Percentiles rank a stretch among this genome's conserved stretches.
Evolutionary conservation across 2,113 vertebrate species (phyloP).

Genomic region (Alouatta palliata): DNA sequence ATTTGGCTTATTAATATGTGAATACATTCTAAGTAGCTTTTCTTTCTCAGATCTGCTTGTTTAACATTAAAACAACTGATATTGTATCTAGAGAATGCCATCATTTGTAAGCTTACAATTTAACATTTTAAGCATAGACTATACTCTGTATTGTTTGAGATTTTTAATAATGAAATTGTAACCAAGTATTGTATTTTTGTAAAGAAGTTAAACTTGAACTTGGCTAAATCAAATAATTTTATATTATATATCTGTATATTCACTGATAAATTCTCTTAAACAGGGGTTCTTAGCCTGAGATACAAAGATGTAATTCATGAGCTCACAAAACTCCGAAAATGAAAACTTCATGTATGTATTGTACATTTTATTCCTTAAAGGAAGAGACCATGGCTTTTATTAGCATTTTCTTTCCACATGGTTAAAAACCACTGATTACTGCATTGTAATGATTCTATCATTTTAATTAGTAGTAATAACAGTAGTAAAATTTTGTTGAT

Average conservation of each 20-base stretch:
- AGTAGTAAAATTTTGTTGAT: background rate
- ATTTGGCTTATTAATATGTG: background rate
- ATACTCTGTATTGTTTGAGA: background rate
- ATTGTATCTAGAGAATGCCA: background rate
- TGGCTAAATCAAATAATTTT: background rate
- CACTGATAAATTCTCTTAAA: background rate
- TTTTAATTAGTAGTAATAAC: background rate
- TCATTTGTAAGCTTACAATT: background rate
- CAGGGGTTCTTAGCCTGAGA: background rate
- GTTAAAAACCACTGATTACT: background rate
- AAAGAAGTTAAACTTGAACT: background rate
- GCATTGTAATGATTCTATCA: background rate
- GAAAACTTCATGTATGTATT: background rate
- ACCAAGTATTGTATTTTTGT: background rate
- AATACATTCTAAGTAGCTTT: background rate
- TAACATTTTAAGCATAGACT: background rate
- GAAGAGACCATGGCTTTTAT: background rate
- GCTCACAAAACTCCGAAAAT: background rate
- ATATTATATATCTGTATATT: background rate
- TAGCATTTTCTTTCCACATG: background rate
- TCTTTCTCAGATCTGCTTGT: background rate
- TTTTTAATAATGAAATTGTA: background rate
- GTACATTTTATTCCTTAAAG: background rate
- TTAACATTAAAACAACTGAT: background rate
- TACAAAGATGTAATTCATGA: background rate